Evolutionary conservation across 2,797 vertebrate species (phyloP).

Genomic region (Myotis pilosus): DNA sequence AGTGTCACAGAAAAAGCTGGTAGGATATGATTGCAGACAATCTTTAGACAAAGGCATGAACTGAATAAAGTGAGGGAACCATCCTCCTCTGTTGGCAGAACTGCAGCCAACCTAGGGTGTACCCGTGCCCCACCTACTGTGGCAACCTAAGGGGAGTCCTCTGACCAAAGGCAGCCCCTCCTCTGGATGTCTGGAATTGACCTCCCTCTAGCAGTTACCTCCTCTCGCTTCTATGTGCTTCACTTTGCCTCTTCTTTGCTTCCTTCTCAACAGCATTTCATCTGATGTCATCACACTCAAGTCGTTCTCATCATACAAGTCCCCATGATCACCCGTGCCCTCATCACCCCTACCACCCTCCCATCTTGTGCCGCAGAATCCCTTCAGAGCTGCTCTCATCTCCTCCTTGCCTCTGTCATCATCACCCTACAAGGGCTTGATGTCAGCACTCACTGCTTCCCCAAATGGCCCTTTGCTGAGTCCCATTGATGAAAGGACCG

Average conservation of each 20-base stretch:
- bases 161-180: fast-evolving
- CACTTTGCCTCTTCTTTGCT: not conserved
- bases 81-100: not conserved
- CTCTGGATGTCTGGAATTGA: not conserved
- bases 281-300: not conserved
- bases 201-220: not conserved
- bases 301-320: not conserved
- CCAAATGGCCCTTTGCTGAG: not conserved
- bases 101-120: fast-evolving
- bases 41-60: not conserved
- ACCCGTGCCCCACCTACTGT: fast-evolving
- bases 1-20: not conserved
- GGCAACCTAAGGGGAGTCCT: not conserved
- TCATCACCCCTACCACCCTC: too few relatives aligned
- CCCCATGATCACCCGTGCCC: not conserved
- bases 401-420: not conserved
- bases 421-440: not conserved
- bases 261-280: not conserved
- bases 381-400: not conserved
- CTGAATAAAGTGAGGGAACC: not conserved
- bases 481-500: not conserved
- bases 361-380: not conserved
- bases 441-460: not conserved
- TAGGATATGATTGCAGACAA: not conserved
- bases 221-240: not conserved